Evolutionary conservation across 2,797 vertebrate genomes (phyloP).

Genomic region (Hoplostethus atlanticus): DNA sequence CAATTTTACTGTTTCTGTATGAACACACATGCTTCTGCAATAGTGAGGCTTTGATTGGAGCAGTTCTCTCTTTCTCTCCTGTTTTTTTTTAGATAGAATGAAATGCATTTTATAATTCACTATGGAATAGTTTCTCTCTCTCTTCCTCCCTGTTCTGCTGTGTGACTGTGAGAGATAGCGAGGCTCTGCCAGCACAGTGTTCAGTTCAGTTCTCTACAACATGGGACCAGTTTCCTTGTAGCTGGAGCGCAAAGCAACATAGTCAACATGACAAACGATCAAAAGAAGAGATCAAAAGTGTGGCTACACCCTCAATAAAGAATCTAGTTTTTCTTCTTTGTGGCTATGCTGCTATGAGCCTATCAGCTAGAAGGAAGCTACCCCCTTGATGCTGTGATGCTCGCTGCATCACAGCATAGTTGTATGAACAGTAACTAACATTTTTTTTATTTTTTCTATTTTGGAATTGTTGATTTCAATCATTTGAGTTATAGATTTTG

Average conservation of each 20-base stretch:
- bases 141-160: too few relatives aligned
- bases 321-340: conserved; percentile 20
- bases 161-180: too few relatives aligned
- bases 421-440: too few relatives aligned
- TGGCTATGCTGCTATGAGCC: conserved; percentile 16
- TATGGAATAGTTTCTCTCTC: too few relatives aligned
- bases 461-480: too few relatives aligned
- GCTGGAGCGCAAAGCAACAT: conserved; percentile 21
- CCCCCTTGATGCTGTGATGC: neutral
- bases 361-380: conserved; percentile 29
- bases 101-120: neutral
- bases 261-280: neutral
- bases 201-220: too few relatives aligned
- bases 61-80: conserved; percentile 13
- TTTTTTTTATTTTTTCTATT: too few relatives aligned
- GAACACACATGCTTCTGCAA: conserved; percentile 23
- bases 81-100: neutral
- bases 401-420: too few relatives aligned
- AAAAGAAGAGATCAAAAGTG: conserved; percentile 30
- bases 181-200: too few relatives aligned
- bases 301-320: conserved; percentile 23
- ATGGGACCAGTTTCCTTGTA: neutral
- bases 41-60: neutral
- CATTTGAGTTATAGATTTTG: too few relatives aligned
- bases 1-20: conserved; percentile 21